Percentiles rank a stretch among this genome's conserved stretches.
Conservation (phyloP, 2,888 invertebrate genomes). For the Eristalis intricaria region DNA sequence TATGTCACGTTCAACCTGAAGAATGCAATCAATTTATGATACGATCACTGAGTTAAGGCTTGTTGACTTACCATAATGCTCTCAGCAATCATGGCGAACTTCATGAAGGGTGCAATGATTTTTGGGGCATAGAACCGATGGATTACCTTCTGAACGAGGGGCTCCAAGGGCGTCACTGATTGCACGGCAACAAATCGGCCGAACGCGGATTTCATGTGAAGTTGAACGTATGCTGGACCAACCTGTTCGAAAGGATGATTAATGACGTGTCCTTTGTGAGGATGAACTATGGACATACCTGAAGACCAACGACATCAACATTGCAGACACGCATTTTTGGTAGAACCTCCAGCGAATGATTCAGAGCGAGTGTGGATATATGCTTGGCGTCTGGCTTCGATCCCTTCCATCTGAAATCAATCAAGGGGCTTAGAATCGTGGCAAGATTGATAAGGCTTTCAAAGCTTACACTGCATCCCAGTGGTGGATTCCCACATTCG, state of each 20-base stretch:
- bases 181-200: conserved; percentile 87
- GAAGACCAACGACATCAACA: conserved; percentile 85
- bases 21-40: background rate
- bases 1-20: conserved; percentile 91
- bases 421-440: background rate
- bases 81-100: conserved; percentile 86
- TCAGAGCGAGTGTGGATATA: conserved; percentile 84
- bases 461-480: conserved; percentile 82
- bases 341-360: conserved; percentile 85
- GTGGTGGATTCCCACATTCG: conserved; percentile 82
- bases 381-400: conserved; percentile 82
- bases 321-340: conserved; percentile 83
- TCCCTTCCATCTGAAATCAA: conserved; percentile 81
- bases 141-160: conserved; percentile 88
- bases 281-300: conserved; percentile 82
- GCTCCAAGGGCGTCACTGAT: conserved; percentile 89
- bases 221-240: conserved; percentile 90
- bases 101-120: conserved; percentile 85
- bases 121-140: conserved; percentile 89
- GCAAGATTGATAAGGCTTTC: too few species aligned
- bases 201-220: conserved; percentile 84
- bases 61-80: conserved; percentile 84
- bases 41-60: background rate
- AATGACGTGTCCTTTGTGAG: background rate
- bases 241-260: conserved; percentile 79